A percentile compares a stretch with the other conserved stretches of the same genome.
phyloP scores from a whole-genome alignment of 2,888 invertebrate genomes.

The Pyrrhosoma nymphula region DNA sequence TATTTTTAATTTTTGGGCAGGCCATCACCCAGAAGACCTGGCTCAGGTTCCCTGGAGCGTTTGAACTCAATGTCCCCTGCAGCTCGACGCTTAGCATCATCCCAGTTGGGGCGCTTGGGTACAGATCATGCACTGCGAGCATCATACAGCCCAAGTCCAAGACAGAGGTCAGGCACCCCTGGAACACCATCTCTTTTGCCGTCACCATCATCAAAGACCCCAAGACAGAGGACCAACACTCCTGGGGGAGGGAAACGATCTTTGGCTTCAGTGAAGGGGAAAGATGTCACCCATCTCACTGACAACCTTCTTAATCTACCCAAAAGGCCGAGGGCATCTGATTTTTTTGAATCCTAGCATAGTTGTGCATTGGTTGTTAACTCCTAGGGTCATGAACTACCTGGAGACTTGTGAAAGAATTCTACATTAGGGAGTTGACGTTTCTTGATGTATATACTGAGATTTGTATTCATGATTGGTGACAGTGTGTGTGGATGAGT shows the following conservation, averaged over 20 bases:
- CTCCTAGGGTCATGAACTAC: not conserved
- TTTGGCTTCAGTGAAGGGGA: conserved; percentile 76
- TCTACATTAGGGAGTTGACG: not conserved
- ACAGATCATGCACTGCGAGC: conserved; percentile 80
- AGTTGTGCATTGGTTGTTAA: not conserved
- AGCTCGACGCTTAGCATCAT: conserved; percentile 91
- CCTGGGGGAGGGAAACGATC: conserved; percentile 74
- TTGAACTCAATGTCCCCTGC: conserved; percentile 97
- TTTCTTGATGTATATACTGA: not conserved
- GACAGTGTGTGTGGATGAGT: not conserved
- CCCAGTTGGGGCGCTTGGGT: conserved; percentile 81
- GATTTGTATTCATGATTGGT: not conserved
- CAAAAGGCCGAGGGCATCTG: conserved; percentile 87
- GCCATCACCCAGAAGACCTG: conserved; percentile 80
- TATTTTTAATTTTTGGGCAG: conserved; percentile 74
- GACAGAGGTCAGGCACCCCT: conserved; percentile 73
- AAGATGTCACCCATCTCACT: conserved; percentile 81
- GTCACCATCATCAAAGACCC: conserved; percentile 70
- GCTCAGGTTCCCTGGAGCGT: conserved; percentile 84
- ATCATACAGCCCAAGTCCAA: conserved; percentile 81
- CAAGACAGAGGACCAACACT: conserved; percentile 73
- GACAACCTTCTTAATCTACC: conserved; percentile 91
- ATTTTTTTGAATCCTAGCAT: conserved; percentile 83
- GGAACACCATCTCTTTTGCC: conserved; percentile 71
- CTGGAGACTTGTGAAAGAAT: not conserved